Percentiles rank a stretch among this genome's conserved stretches.
These are phyloP conservation scores for Scomber japonicus DNA, from an alignment of 2,113 vertebrate species.

Conservation along the genomic window DNA sequence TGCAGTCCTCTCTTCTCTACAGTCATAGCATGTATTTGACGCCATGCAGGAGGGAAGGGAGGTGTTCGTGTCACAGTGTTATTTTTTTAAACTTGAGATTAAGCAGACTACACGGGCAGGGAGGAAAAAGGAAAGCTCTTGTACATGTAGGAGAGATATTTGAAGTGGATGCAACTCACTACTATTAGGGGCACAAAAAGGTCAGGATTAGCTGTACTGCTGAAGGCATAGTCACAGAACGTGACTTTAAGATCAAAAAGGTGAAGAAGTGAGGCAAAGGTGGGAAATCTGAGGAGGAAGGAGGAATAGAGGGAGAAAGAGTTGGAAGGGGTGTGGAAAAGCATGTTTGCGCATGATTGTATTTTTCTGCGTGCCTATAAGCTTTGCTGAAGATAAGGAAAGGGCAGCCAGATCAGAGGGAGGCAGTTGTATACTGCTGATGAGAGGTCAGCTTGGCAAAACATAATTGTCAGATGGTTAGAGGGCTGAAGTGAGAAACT, in stretches of 20 bases:
- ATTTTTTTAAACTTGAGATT: conserved; percentile 45
- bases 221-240: conserved; percentile 26
- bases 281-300: conserved; percentile 38
- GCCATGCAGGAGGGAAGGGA: conserved; percentile 22
- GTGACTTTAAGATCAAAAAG: conserved; percentile 38
- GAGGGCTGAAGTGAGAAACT: conserved; percentile 71
- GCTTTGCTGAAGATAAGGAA: conserved; percentile 63
- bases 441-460: conserved; percentile 70
- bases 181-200: conserved; percentile 50
- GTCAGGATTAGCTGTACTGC: conserved; percentile 53
- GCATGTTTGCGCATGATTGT: conserved; percentile 42
- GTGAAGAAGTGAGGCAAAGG: conserved; percentile 57
- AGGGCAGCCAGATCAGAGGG: conserved; percentile 70
- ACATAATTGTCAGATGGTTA: conserved; percentile 73
- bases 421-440: conserved; percentile 54
- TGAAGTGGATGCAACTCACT: conserved; percentile 40
- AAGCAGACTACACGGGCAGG: conserved; percentile 33
- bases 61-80: conserved; percentile 25
- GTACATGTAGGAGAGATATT: conserved; percentile 35
- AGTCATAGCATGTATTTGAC: conserved; percentile 45
- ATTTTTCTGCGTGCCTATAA: conserved; percentile 17
- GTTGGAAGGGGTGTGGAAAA: conserved; percentile 42
- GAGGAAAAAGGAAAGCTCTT: conserved; percentile 14
- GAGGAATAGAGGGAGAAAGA: conserved; percentile 27
- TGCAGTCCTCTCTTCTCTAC: conserved; percentile 38